Conservation (phyloP, 1,140 invertebrate species). For the Bombus vancouverensis region DNA sequence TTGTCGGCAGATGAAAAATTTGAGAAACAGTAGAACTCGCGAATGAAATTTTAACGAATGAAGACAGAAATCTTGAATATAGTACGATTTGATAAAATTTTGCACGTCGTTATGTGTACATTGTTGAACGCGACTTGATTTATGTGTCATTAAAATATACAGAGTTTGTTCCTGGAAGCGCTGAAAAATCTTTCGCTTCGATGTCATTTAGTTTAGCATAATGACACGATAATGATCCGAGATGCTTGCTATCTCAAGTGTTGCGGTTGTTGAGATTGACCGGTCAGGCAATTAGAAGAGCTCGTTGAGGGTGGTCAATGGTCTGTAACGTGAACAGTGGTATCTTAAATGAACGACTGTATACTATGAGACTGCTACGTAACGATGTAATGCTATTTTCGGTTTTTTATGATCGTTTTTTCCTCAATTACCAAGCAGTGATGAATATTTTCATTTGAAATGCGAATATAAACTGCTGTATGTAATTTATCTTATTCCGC, state of each 20-base stretch:
- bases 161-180: no score
- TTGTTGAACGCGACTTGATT: no score
- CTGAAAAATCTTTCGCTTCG: background rate
- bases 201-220: background rate
- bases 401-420: no score
- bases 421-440: no score
- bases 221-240: background rate
- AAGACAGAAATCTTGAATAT: no score
- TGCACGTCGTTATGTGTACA: no score
- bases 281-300: constrained; percentile 2
- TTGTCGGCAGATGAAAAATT: background rate
- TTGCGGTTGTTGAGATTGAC: background rate
- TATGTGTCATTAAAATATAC: no score
- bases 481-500: background rate
- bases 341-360: background rate
- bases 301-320: constrained; percentile 11
- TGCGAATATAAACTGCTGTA: background rate
- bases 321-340: constrained; percentile 1
- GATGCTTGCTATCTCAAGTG: background rate
- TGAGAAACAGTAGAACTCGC: background rate
- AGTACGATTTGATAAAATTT: no score
- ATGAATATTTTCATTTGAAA: background rate
- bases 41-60: no score
- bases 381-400: background rate
- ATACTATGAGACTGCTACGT: background rate